These are phyloP conservation scores for Mastacembelus armatus DNA, from an alignment of 2,797 vertebrate genomes.

Conservation along the genomic window DNA sequence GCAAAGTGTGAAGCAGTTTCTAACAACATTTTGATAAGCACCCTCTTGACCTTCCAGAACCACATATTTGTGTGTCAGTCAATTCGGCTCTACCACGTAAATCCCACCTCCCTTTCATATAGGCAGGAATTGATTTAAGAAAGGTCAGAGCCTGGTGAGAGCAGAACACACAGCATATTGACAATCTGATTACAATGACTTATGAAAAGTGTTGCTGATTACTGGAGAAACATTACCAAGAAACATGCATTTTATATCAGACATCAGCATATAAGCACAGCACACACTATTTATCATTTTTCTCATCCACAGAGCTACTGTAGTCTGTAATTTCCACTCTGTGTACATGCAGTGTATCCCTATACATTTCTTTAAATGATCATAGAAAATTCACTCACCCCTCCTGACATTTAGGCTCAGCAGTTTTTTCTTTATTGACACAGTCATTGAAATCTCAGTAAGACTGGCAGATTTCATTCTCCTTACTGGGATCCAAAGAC, in stretches of 20 bases:
- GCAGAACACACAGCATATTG: slow-evolving; percentile 47
- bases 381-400: slow-evolving; percentile 25
- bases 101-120: slow-evolving; percentile 35
- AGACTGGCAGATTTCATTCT: slow-evolving; percentile 50
- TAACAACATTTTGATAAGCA: slow-evolving; percentile 38
- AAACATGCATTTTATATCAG: slow-evolving; percentile 40
- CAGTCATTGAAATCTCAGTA: slow-evolving; percentile 44
- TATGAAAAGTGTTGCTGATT: slow-evolving; percentile 49
- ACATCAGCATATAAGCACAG: slow-evolving; percentile 23
- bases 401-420: slow-evolving; percentile 31
- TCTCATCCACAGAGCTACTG: slow-evolving; percentile 24
- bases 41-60: slow-evolving; percentile 59
- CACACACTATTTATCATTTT: slow-evolving; percentile 24
- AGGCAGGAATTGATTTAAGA: slow-evolving; percentile 60
- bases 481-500: slow-evolving; percentile 53
- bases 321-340: slow-evolving; percentile 35
- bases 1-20: slow-evolving; percentile 23
- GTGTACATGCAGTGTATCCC: slow-evolving; percentile 20
- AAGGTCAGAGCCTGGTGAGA: slow-evolving; percentile 53
- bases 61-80: slow-evolving; percentile 34
- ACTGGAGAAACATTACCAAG: slow-evolving; percentile 26
- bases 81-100: slow-evolving; percentile 37
- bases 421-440: slow-evolving; percentile 36
- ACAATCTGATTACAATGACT: slow-evolving; percentile 56
- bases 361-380: too few relatives aligned